Base-by-base conservation (phyloP, 2,113 vertebrate species). In the Marmota flaviventris region DNA sequence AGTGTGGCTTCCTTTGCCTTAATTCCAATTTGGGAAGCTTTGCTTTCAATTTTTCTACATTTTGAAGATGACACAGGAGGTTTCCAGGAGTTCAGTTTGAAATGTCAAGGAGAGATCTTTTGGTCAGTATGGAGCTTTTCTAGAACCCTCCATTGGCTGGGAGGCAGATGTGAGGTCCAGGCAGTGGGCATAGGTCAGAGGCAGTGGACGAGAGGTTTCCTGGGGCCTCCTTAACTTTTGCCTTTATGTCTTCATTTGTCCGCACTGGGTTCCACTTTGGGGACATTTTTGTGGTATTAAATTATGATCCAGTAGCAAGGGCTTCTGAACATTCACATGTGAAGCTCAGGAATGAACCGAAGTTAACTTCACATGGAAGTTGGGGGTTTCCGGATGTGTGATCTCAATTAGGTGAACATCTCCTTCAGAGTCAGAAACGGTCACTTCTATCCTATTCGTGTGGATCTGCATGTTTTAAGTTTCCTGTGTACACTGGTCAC, bases 41-140 rank as follows among this genome's bases (percentile, higher is more conserved):
- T 24, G 4, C 16, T 61, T 78, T 53, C 24, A 69, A 69, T 6
- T 94, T 42, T 29, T 48, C 69, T 84, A 12, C 45, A 37, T 10
- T 69, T 14, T 27, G 65, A 27, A 58, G 63, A n/a, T 24, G 48
- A 39, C 32, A 79, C 12, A 65, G 73, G 51, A 11, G 22, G 34
- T n/a, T 67, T n/a, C 85, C 42, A 0, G 2, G 65, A 45, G 39
- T 42, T 61, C 32, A n/a, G 3, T 27, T 17, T 53, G 56, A 95
- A 53, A 27, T 32, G 67, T 8, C 51, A 42, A 63, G 37, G 51
- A 75, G 37, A 69, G 29, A 32, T 14, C 32, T 24, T 8, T 7
- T 4, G 45, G 53, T 6, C 6, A 4, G 0, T 1, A 0, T 2
- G 8, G 37, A 18, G 27, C 5, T 37, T 37, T 39, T 39, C 70